A percentile compares a stretch with the other conserved stretches of the same genome.
Evolutionary conservation across 2,797 vertebrate genomes (phyloP).

Genomic region (Botia kubotai): DNA sequence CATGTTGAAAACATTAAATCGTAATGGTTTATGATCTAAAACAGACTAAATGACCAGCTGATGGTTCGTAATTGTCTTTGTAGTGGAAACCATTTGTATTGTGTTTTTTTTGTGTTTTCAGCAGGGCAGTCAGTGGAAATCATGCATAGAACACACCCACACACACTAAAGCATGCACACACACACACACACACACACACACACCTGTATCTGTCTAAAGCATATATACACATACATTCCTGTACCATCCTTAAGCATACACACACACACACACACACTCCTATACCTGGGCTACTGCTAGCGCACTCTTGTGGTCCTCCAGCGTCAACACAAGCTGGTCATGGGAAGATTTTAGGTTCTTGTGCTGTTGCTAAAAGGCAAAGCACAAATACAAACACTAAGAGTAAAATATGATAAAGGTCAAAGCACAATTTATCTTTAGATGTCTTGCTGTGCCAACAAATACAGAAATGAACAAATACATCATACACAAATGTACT

Average conservation of each 20-base stretch:
- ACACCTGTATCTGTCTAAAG: background rate
- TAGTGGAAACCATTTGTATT: too few species aligned
- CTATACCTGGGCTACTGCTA: constrained; percentile 93
- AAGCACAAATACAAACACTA: constrained; percentile 22
- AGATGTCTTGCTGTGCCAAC: background rate
- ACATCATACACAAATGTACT: too few species aligned
- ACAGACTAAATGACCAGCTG: too few species aligned
- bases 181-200: background rate
- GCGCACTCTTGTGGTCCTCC: constrained; percentile 98
- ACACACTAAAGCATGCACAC: background rate
- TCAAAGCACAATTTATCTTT: background rate
- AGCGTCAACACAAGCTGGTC: constrained; percentile 90
- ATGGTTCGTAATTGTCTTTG: too few species aligned
- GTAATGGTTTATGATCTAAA: too few species aligned
- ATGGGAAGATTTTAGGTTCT: constrained; percentile 89
- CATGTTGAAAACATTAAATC: too few species aligned
- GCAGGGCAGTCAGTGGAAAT: background rate
- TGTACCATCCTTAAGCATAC: background rate
- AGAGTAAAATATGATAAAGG: constrained; percentile 8
- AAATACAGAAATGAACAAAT: background rate
- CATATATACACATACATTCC: background rate
- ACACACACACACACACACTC: constrained; percentile 25
- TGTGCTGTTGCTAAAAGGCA: constrained; percentile 87
- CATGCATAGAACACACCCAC: background rate
- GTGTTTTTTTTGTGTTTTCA: background rate